phyloP scores from a whole-genome alignment of 2,113 vertebrate genomes.

The Seriola aureovittata region DNA sequence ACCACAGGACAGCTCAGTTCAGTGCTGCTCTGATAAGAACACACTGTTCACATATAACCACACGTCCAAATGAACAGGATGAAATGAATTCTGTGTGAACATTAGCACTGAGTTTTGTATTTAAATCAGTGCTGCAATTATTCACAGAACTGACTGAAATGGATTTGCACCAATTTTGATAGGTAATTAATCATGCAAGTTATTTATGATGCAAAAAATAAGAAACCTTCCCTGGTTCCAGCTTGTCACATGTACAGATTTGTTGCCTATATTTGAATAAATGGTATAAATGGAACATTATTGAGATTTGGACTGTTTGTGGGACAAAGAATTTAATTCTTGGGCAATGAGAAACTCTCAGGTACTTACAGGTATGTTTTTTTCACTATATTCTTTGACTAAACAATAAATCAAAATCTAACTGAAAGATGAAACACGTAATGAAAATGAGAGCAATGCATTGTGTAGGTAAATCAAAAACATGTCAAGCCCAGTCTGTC shows the following conservation, averaged over 20 bases:
- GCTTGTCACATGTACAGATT: too few species aligned
- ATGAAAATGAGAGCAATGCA: neutral
- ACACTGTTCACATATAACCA: conserved; percentile 19
- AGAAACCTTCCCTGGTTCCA: neutral
- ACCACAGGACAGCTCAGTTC: conserved; percentile 27
- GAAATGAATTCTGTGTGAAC: neutral
- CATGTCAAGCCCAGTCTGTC: neutral
- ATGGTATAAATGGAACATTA: too few species aligned
- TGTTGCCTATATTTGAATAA: too few species aligned
- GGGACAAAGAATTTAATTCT: too few species aligned
- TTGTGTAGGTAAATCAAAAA: neutral
- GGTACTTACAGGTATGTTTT: too few species aligned
- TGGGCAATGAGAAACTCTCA: too few species aligned
- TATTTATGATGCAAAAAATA: neutral
- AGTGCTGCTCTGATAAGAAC: conserved; percentile 25
- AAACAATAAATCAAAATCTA: neutral
- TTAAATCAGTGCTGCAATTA: neutral
- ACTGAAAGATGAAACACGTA: neutral
- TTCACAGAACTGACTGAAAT: neutral
- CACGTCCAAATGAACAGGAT: neutral
- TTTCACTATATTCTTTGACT: too few species aligned
- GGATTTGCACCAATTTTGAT: neutral
- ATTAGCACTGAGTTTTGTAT: neutral
- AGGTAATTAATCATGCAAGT: neutral
- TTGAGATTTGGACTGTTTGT: too few species aligned